Percentiles rank a stretch among this genome's conserved stretches.
These are phyloP conservation scores for Brachionus plicatilis DNA, from an alignment of 1,140 invertebrate genomes.

Conservation along the genomic window DNA sequence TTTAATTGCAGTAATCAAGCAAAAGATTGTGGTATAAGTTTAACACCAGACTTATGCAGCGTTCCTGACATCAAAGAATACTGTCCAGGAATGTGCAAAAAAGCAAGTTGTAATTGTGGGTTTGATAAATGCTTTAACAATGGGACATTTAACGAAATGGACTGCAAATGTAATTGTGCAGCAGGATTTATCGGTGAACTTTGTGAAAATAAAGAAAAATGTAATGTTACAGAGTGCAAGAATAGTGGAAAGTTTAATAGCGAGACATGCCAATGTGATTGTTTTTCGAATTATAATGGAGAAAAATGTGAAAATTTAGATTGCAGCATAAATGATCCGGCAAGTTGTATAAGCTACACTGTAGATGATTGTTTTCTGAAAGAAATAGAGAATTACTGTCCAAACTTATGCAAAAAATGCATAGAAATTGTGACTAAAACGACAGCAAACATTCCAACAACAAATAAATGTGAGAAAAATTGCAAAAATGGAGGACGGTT, in stretches of 20 bases:
- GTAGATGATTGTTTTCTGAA: neutral
- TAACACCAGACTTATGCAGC: neutral
- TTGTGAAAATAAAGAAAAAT: neutral
- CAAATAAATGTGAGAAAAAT: neutral
- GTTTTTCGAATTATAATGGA: neutral
- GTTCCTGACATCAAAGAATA: neutral
- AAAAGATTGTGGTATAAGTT: neutral
- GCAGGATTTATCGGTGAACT: neutral
- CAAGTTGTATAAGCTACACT: neutral
- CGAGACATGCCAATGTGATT: neutral
- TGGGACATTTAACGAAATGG: neutral
- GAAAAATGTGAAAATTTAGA: neutral
- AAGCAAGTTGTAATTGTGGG: neutral
- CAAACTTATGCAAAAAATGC: neutral
- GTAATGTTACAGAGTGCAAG: neutral
- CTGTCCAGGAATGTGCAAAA: constrained; percentile 6
- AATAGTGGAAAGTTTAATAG: neutral
- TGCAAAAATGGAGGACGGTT: constrained; percentile 5
- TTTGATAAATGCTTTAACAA: neutral
- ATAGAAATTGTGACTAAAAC: neutral
- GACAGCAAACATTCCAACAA: neutral
- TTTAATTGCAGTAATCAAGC: neutral
- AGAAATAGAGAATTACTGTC: neutral
- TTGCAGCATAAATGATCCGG: neutral
- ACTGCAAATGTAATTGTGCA: neutral